A percentile compares a stretch with the other conserved stretches of the same genome.
phyloP scores from a whole-genome alignment of 1,140 invertebrate species.

The Aphelenchoides fujianensis region DNA sequence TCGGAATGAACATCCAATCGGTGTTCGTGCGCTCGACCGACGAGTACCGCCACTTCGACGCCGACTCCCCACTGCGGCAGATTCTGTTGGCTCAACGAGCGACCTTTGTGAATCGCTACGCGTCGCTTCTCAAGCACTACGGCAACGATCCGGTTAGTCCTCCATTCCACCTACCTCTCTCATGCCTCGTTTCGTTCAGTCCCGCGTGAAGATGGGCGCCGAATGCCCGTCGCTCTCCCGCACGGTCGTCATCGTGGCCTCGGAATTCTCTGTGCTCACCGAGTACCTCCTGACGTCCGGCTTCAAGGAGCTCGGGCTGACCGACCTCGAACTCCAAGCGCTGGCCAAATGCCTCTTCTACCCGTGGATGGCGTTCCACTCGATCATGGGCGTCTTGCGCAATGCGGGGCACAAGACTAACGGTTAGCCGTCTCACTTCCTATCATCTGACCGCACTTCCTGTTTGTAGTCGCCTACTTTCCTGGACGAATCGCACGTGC shows the following conservation, averaged over 20 bases:
- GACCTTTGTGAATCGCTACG: slow-evolving; percentile 6
- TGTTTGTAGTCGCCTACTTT: not conserved
- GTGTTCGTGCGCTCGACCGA: slow-evolving; percentile 12
- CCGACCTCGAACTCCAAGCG: not conserved
- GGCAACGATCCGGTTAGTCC: not conserved
- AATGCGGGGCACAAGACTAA: slow-evolving; percentile 7
- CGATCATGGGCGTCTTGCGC: slow-evolving; percentile 9
- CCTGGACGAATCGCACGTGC: not conserved
- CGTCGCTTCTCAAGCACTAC: not conserved
- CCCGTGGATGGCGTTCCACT: not conserved
- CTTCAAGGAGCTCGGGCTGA: not conserved
- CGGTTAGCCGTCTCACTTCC: too few relatives aligned
- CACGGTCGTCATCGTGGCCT: not conserved
- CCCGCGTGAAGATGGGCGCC: not conserved
- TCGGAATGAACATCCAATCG: not conserved
- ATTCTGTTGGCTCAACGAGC: slow-evolving; percentile 8
- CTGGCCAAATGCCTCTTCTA: not conserved
- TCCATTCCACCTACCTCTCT: not conserved
- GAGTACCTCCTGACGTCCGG: not conserved
- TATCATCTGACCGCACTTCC: too few relatives aligned
- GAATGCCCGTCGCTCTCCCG: not conserved
- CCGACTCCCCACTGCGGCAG: not conserved
- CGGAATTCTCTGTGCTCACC: slow-evolving; percentile 1
- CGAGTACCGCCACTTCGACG: not conserved
- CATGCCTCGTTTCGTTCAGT: not conserved